Percentiles rank a stretch among this genome's conserved stretches.
phyloP scores from a whole-genome alignment of 2,888 invertebrate genomes.

The Carcina quercana region DNA sequence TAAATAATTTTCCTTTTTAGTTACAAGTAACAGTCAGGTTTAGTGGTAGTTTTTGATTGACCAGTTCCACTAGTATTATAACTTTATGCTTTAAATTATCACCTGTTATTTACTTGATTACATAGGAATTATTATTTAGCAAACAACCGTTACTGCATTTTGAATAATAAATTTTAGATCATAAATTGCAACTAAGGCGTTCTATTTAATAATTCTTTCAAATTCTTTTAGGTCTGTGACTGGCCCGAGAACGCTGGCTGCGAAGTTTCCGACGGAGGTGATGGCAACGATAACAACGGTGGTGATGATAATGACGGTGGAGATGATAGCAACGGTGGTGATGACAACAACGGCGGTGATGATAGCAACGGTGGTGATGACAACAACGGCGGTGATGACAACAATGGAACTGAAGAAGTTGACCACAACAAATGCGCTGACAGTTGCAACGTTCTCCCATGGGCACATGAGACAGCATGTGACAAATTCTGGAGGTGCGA shows the following conservation, averaged over 20 bases:
- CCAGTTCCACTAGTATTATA: too few species aligned
- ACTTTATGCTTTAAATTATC: too few species aligned
- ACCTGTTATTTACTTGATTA: too few species aligned
- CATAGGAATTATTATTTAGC: too few species aligned
- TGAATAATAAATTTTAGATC: too few species aligned
- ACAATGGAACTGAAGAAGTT: conserved; percentile 3
- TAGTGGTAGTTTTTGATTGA: too few species aligned
- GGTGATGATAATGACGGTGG: neutral
- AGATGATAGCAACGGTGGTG: conserved; percentile 1
- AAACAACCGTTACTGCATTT: too few species aligned
- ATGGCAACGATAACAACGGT: neutral
- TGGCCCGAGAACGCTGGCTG: conserved; percentile 26
- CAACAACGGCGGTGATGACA: conserved; percentile 2
- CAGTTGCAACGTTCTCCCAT: conserved; percentile 43
- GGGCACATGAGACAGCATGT: conserved; percentile 49
- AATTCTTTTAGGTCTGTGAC: conserved; percentile 26
- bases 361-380: conserved; percentile 8
- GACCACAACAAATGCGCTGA: conserved; percentile 27
- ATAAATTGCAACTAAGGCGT: neutral
- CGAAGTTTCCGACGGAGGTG: conserved; percentile 5
- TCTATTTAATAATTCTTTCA: conserved; percentile 1
- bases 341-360: conserved; percentile 6
- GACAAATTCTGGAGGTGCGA: conserved; percentile 56
- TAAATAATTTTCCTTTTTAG: too few species aligned
- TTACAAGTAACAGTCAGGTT: too few species aligned